phyloP scores from a whole-genome alignment of 2,888 invertebrate species.

The Unio delphinus region DNA sequence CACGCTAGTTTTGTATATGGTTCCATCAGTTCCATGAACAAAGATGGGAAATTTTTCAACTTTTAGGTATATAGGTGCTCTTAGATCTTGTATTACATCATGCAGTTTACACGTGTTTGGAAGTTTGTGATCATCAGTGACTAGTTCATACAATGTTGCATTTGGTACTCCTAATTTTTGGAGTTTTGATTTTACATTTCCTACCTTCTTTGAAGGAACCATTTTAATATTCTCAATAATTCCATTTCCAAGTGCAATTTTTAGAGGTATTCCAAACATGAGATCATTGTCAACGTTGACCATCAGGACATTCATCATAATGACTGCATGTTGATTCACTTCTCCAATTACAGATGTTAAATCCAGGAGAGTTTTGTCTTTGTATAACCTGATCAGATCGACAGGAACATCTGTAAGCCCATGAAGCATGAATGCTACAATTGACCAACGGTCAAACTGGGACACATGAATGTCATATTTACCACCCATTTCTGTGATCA shows the following conservation, averaged over 20 bases:
- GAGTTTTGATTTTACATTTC: conserved; percentile 48
- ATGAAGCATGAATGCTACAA: conserved; percentile 60
- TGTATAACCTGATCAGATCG: conserved; percentile 52
- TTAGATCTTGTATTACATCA: conserved; percentile 47
- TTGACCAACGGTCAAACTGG: conserved; percentile 60
- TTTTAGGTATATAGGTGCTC: conserved; percentile 44
- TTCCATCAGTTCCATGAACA: conserved; percentile 51
- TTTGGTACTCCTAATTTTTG: conserved; percentile 57
- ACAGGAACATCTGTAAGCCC: conserved; percentile 56
- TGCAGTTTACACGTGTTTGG: conserved; percentile 40
- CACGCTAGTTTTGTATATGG: conserved; percentile 57
- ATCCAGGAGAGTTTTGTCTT: conserved; percentile 37
- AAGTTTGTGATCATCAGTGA: conserved; percentile 40
- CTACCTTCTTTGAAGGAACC: conserved; percentile 47
- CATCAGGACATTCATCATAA: conserved; percentile 48
- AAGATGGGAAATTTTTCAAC: conserved; percentile 57
- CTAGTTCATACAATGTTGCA: conserved; percentile 50
- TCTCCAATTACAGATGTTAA: conserved; percentile 48
- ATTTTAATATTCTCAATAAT: conserved; percentile 54
- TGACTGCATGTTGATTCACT: conserved; percentile 23
- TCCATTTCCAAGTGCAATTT: conserved; percentile 48
- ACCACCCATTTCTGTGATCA: conserved; percentile 41
- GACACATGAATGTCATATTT: conserved; percentile 44
- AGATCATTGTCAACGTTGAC: conserved; percentile 45
- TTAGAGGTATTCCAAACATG: conserved; percentile 51